Conservation (phyloP, 2,797 vertebrate genomes). For the Psittacula derbiana region DNA sequence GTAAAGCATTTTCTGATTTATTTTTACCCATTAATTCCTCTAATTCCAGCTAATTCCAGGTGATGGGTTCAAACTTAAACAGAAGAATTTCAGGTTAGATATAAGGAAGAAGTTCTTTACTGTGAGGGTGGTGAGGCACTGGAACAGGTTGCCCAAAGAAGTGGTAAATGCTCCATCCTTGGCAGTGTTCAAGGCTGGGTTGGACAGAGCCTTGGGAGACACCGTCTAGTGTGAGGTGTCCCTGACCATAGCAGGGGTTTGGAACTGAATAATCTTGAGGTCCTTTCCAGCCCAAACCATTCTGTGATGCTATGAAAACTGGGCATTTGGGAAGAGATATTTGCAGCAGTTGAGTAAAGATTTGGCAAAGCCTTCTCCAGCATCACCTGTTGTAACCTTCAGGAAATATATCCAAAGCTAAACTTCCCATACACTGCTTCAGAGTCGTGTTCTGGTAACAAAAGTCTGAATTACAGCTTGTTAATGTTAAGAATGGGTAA, state of each 20-base stretch:
- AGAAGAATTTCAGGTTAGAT: neutral
- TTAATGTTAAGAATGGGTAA: neutral
- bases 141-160: neutral
- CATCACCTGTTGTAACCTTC: neutral
- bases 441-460: neutral
- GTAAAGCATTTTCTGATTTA: neutral
- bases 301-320: neutral
- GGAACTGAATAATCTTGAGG: neutral
- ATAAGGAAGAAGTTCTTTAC: neutral
- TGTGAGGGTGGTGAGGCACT: neutral
- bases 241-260: neutral
- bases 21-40: neutral
- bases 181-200: neutral
- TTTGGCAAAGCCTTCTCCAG: neutral
- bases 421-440: neutral
- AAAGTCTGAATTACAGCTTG: neutral
- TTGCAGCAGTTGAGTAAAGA: neutral
- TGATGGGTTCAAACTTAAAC: neutral
- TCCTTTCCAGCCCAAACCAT: neutral
- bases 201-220: neutral
- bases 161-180: neutral
- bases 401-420: neutral
- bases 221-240: neutral
- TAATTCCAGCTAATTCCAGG: neutral
- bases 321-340: neutral